Evolutionary conservation across 1,140 invertebrate genomes (phyloP), one percentile per base, ranked within the genome.

Genomic region (Eumeta japonica): DNA sequence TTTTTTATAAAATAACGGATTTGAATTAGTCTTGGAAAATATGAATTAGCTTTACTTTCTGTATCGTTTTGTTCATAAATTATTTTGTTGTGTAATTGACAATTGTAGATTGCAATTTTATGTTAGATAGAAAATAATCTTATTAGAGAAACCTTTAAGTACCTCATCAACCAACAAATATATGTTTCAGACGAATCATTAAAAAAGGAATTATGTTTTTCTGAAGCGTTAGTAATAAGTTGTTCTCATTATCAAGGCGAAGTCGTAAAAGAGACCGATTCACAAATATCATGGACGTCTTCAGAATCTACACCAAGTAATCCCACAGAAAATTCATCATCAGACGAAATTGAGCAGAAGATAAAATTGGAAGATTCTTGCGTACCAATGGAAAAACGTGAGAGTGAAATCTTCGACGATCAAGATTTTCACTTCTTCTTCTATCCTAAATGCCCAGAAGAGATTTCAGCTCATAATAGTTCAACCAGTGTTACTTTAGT

Each of bases 391-490:
- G 55, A 62, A 24, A 62, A 67, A 35, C 2, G 2, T 16, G 10
- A n/a, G 14, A 16, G 13, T 10, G 12, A 17, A 4, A 10, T n/a
- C 28, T 9, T 18, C 13, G 28, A 28, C 13, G 64, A 62, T 13
- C 36, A 67, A 28, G 61, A 75, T 52, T 75, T 73, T 50, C 56
- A 65, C 42, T 66, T 64, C 39, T 75, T 62, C 45, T 75, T 75
- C 37, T 75, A 66, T 35, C 58, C 70, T 4, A 62, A 74, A 38
- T 71, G 65, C 30, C 45, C 39, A 30, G 66, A 70, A 39, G 45
- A 55, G n/a, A 17, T 35, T 17, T 39, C 49, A 16, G 18, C 30
- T 12, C 38, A 41, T 39, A 39, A 60, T 28, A 62, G 59, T 29
- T 52, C 57, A 44, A 51, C 40, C 19, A 74, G 58, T 36, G 14